Evolutionary conservation across 2,797 vertebrate species (phyloP).

Genomic region (Pseudochirops corinnae): DNA sequence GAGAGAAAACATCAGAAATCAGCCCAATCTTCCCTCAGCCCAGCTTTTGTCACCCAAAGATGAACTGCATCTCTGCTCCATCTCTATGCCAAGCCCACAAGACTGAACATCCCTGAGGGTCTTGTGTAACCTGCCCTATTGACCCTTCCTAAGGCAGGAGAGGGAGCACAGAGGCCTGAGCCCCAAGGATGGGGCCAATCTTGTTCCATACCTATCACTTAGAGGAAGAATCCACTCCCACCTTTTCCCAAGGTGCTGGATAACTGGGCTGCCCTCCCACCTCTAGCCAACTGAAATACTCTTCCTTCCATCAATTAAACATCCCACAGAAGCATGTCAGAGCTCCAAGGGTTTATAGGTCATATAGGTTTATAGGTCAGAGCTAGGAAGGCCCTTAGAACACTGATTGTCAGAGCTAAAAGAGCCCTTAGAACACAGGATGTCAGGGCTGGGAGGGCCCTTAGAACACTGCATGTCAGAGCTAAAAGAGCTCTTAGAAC

Average conservation of each 20-base stretch:
- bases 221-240: background rate
- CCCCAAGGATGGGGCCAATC: background rate
- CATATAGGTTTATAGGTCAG: too few species aligned
- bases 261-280: background rate
- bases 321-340: too few species aligned
- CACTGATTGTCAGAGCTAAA: too few species aligned
- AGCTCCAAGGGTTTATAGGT: too few species aligned
- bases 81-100: background rate
- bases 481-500: too few species aligned
- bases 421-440: too few species aligned
- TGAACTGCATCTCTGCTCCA: background rate
- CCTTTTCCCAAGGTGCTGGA: background rate
- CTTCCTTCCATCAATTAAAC: too few species aligned
- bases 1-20: background rate
- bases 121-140: too few species aligned
- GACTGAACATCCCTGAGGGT: background rate
- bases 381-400: too few species aligned
- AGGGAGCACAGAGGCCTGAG: background rate
- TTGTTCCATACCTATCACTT: background rate
- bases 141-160: background rate
- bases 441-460: too few species aligned
- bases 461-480: too few species aligned
- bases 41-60: background rate
- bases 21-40: accelerated
- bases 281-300: background rate